phyloP scores from a whole-genome alignment of 2,113 vertebrate genomes.

The Nerophis lumbriciformis region DNA sequence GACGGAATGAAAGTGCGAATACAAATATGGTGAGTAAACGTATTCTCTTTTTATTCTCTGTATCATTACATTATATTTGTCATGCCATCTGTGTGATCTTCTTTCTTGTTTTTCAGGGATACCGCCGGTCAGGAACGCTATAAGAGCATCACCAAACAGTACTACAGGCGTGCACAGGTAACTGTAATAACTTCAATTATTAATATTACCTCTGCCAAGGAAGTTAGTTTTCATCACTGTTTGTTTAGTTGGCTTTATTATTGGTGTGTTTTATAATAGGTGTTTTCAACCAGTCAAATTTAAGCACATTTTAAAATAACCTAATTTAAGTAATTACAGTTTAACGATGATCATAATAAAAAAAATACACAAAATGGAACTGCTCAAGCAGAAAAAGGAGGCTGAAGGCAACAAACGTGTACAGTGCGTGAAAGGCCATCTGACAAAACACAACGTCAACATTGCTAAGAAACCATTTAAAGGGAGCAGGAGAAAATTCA shows the following conservation, averaged over 20 bases:
- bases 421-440: too few species aligned
- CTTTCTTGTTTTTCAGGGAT: constrained; percentile 75
- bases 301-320: too few species aligned
- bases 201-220: neutral
- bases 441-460: too few species aligned
- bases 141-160: constrained; percentile 97
- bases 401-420: too few species aligned
- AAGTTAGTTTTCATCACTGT: neutral
- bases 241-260: neutral
- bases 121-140: constrained; percentile 95
- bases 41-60: neutral
- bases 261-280: neutral
- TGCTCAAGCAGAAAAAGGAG: too few species aligned
- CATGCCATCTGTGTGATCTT: constrained; percentile 23
- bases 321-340: too few species aligned
- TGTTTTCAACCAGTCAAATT: too few species aligned
- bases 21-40: constrained; percentile 72
- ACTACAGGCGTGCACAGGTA: constrained; percentile 94
- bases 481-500: too few species aligned
- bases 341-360: too few species aligned
- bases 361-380: too few species aligned
- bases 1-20: constrained; percentile 74
- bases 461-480: too few species aligned
- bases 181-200: constrained; percentile 10
- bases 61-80: neutral